phyloP scores from a whole-genome alignment of 2,113 vertebrate species.

The Lepidothrix coronata region DNA sequence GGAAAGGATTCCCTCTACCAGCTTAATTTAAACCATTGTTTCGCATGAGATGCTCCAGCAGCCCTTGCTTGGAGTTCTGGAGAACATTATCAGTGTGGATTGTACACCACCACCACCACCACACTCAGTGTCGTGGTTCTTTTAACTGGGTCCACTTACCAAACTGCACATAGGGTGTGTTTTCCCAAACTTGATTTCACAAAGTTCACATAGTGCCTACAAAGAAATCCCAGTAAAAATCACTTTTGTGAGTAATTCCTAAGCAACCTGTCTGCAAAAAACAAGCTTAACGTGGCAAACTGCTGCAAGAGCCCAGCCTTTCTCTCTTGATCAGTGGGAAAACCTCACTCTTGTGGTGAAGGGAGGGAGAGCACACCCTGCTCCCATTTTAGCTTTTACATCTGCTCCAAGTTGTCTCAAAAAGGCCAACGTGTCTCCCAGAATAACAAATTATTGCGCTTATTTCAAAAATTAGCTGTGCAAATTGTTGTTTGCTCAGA shows the following conservation, averaged over 20 bases:
- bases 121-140: neutral
- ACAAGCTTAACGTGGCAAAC: neutral
- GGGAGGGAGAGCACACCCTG: neutral
- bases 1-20: neutral
- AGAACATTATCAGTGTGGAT: neutral
- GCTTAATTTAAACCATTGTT: neutral
- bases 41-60: neutral
- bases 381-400: neutral
- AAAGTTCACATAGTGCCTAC: constrained; percentile 95
- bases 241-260: neutral
- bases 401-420: neutral
- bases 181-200: constrained; percentile 98
- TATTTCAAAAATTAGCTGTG: neutral
- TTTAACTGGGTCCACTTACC: constrained; percentile 78
- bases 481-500: neutral
- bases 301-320: neutral
- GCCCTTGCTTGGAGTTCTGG: neutral
- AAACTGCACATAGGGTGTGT: constrained; percentile 93
- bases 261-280: neutral
- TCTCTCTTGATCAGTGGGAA: neutral
- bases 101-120: fast-evolving
- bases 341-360: neutral
- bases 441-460: neutral
- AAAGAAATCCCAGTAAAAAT: constrained; percentile 29
- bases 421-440: neutral